Conservation (phyloP, 2,113 vertebrate species). For the Montifringilla adamsi region DNA sequence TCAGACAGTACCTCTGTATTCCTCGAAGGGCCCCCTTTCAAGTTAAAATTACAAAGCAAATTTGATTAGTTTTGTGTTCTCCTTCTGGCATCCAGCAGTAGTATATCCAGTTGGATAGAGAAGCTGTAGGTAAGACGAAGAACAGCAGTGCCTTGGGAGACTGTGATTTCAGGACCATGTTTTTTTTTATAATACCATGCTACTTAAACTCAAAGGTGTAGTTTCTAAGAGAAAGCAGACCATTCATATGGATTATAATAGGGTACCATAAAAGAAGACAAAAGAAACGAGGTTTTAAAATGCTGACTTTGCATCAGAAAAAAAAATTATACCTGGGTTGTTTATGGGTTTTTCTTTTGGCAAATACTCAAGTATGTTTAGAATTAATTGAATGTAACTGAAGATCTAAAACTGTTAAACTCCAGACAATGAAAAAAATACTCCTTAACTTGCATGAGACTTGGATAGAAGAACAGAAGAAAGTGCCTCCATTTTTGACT, state of each 20-base stretch:
- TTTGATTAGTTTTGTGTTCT: not conserved
- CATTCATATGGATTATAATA: not conserved
- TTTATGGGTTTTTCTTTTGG: not conserved
- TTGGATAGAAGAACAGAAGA: not conserved
- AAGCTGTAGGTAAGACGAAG: not conserved
- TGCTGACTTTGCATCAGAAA: not conserved
- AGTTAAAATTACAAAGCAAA: not conserved
- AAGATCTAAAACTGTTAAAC: not conserved
- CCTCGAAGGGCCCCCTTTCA: rapidly evolving
- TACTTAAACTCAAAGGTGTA: not conserved
- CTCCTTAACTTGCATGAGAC: not conserved
- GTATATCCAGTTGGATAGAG: not conserved
- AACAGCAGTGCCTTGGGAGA: not conserved
- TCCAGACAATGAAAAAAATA: not conserved
- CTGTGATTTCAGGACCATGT: not conserved
- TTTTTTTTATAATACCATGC: not conserved
- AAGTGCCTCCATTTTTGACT: not conserved
- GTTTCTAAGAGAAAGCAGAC: not conserved
- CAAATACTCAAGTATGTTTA: not conserved
- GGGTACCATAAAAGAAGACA: not conserved
- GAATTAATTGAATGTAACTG: not conserved
- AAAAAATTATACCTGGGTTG: not conserved
- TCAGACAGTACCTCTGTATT: not conserved
- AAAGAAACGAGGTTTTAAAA: not conserved
- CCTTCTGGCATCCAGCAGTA: not conserved